Percentiles rank a stretch among this genome's conserved stretches.
phyloP scores from a whole-genome alignment of 2,888 invertebrate species.

The Drosophila kuntzei region DNA sequence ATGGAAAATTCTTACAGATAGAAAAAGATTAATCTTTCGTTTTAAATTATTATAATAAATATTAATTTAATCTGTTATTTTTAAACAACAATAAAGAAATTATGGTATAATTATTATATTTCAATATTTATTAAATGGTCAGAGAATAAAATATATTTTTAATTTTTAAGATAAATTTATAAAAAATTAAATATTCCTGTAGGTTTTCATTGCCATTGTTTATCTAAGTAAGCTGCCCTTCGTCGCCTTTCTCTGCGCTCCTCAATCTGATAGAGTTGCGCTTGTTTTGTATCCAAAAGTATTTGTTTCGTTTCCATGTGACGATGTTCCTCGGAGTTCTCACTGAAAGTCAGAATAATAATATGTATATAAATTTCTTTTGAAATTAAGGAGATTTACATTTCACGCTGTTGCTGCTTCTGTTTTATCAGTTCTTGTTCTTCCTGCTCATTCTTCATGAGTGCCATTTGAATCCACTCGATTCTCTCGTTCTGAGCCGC shows the following conservation, averaged over 20 bases:
- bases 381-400: constrained; percentile 32
- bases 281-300: constrained; percentile 57
- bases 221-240: constrained; percentile 45
- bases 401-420: constrained; percentile 62
- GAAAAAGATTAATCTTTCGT: too few relatives aligned
- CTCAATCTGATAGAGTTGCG: constrained; percentile 67
- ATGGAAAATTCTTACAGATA: too few relatives aligned
- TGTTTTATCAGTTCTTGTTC: constrained; percentile 53
- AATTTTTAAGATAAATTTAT: too few relatives aligned
- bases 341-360: constrained; percentile 30
- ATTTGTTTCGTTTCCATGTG: constrained; percentile 63
- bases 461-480: constrained; percentile 66
- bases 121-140: too few relatives aligned
- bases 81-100: too few relatives aligned
- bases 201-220: constrained; percentile 61
- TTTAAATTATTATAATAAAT: too few relatives aligned
- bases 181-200: too few relatives aligned
- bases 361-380: background rate
- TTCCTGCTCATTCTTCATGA: constrained; percentile 38
- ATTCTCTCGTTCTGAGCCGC: constrained; percentile 42
- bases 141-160: too few relatives aligned
- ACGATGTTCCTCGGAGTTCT: constrained; percentile 64
- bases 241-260: constrained; percentile 46
- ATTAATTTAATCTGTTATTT: too few relatives aligned
- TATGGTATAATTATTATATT: too few relatives aligned